Evolutionary conservation across 2,113 vertebrate species (phyloP).

Genomic region (Barnardius zonarius): DNA sequence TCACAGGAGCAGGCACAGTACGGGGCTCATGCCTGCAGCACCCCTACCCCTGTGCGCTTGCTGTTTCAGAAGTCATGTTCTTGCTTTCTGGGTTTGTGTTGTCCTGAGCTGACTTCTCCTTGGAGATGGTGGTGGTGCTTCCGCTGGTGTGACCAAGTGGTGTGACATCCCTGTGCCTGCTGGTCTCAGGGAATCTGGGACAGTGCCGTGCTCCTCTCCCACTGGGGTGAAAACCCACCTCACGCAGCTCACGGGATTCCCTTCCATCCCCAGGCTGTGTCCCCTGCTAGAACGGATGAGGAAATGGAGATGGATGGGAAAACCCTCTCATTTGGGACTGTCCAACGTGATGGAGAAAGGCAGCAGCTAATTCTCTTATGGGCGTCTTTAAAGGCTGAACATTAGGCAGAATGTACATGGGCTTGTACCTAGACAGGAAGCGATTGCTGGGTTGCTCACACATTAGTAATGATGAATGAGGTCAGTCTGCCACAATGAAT

Average conservation of each 20-base stretch:
- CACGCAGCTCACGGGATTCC: background rate
- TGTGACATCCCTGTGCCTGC: background rate
- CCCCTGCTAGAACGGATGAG: background rate
- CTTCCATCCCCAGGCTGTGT: background rate
- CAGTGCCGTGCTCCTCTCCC: background rate
- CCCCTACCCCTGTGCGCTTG: rapidly evolving
- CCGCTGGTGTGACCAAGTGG: rapidly evolving
- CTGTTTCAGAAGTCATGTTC: background rate
- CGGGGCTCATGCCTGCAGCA: background rate
- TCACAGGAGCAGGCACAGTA: background rate
- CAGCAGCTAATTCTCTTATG: background rate
- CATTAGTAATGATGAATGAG: rapidly evolving
- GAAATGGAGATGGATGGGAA: background rate
- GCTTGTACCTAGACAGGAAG: background rate
- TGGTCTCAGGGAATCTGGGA: rapidly evolving
- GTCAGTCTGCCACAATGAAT: background rate
- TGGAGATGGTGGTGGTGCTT: background rate
- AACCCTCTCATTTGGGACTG: rapidly evolving
- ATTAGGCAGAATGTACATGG: background rate
- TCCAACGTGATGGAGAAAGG: background rate
- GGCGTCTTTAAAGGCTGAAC: background rate
- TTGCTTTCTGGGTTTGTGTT: background rate
- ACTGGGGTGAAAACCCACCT: background rate
- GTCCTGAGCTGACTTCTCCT: background rate
- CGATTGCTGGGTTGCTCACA: background rate